Base-by-base conservation (phyloP, 2,888 invertebrate species). In the Yponomeuta plumbellus region DNA sequence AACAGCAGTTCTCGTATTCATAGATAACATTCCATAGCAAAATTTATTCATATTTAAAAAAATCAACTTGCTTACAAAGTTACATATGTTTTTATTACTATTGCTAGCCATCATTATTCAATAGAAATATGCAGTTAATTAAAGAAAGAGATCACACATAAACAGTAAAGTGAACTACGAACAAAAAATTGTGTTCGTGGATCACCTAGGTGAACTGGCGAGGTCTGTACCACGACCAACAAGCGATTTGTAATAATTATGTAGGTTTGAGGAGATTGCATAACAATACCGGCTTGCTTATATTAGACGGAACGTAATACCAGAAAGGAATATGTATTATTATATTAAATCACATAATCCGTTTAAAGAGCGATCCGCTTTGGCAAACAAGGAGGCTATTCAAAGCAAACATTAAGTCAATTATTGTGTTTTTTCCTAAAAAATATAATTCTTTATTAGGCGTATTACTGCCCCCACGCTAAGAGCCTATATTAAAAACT, bases 401-500 rank as follows among this genome's bases (percentile, higher is more conserved):
- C 44, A 1, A 17, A 13, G 44, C 44, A 13, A 1, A 13, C 44
- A 52, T 52, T 52, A 52, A 52, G 44, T 52, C 44, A 52, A 52
- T 52, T 52, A 52, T 52, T 52, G 44, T 52, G 17, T 52, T 52
- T 52, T 52, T 52, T 52, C 44, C 44, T 52, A 17, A 52, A n/a
- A 52, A 52, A 52, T 52, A 52, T 52, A 52, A 52, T 52, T 52
- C 44, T 52, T 52, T 52, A 52, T 52, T 52, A 52, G 44, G 44
- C 44, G 17, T 13, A 52, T 52, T 52, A 52, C 44, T 52, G 44
- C 44, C 44, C 44, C 44, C 44, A 52, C 44, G 17, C 44, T 52
- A 52, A 52, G 44, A 52, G 44, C 44, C 44, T 52, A 52, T 52
- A 52, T 52, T 52, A 52, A 52, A 52, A 52, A 52, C 44, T 52